phyloP scores from a whole-genome alignment of 1,140 invertebrate species.

The Chrysoperla carnea region DNA sequence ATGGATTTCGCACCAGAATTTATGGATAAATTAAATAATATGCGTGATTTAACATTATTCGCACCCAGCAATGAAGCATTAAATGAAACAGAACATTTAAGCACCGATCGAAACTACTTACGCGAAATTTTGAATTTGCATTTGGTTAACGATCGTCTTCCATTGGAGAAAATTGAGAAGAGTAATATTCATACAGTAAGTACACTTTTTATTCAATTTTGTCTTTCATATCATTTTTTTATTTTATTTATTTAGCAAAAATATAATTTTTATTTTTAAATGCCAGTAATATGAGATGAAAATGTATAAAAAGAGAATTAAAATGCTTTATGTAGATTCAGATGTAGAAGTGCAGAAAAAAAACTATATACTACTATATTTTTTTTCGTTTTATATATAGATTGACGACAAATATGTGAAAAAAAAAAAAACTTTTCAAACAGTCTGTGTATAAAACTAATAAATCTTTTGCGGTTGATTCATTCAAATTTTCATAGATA shows the following conservation, averaged over 20 bases:
- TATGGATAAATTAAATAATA: constrained; percentile 44
- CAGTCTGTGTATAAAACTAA: too few species aligned
- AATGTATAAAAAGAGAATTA: too few species aligned
- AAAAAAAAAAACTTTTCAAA: too few species aligned
- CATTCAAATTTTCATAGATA: too few species aligned
- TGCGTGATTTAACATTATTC: constrained; percentile 64
- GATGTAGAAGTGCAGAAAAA: too few species aligned
- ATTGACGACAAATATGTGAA: too few species aligned
- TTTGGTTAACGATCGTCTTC: constrained; percentile 45
- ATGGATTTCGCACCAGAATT: constrained; percentile 56
- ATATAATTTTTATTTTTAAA: too few species aligned
- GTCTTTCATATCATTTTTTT: constrained; percentile 6
- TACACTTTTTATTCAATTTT: constrained; percentile 3
- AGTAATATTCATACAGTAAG: constrained; percentile 50
- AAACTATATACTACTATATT: too few species aligned
- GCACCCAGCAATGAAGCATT: constrained; percentile 78
- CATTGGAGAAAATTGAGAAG: constrained; percentile 53
- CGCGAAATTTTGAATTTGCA: constrained; percentile 65
- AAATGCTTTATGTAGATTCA: too few species aligned
- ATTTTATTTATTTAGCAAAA: background rate
- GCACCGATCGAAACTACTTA: constrained; percentile 48
- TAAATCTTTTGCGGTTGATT: too few species aligned
- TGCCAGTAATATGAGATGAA: too few species aligned
- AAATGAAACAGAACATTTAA: constrained; percentile 46
- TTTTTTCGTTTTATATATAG: too few species aligned